These are phyloP conservation scores for Idaea biselata DNA, from an alignment of 2,888 invertebrate species.

Conservation along the genomic window DNA sequence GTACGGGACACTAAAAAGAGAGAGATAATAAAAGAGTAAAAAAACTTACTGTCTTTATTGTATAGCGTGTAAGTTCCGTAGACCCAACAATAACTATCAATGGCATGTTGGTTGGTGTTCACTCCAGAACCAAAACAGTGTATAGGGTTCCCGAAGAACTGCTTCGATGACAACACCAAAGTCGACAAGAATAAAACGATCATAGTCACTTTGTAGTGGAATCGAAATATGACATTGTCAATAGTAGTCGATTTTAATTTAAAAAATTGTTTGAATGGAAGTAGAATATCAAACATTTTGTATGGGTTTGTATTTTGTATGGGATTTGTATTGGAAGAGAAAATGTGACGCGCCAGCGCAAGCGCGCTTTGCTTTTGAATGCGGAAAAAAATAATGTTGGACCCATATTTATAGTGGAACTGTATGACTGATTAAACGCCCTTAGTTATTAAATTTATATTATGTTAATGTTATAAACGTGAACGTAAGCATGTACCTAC, in stretches of 20 bases:
- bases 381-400: not conserved
- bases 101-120: constrained; percentile 72
- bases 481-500: too few relatives aligned
- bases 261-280: not conserved
- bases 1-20: too few relatives aligned
- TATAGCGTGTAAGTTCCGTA: constrained; percentile 85
- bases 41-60: constrained; percentile 61
- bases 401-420: not conserved
- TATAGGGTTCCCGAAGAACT: constrained; percentile 93
- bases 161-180: constrained; percentile 87
- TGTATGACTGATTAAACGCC: not conserved
- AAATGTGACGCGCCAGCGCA: not conserved
- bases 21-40: not conserved
- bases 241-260: not conserved
- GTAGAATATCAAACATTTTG: not conserved
- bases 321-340: not conserved
- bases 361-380: not conserved
- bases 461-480: too few relatives aligned
- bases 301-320: not conserved
- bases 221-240: not conserved
- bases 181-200: constrained; percentile 83
- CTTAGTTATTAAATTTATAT: too few relatives aligned
- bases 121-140: constrained; percentile 83
- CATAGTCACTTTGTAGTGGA: not conserved
- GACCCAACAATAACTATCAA: constrained; percentile 90